Base-by-base conservation (phyloP, 2,113 vertebrate species). In the Cettia cetti region DNA sequence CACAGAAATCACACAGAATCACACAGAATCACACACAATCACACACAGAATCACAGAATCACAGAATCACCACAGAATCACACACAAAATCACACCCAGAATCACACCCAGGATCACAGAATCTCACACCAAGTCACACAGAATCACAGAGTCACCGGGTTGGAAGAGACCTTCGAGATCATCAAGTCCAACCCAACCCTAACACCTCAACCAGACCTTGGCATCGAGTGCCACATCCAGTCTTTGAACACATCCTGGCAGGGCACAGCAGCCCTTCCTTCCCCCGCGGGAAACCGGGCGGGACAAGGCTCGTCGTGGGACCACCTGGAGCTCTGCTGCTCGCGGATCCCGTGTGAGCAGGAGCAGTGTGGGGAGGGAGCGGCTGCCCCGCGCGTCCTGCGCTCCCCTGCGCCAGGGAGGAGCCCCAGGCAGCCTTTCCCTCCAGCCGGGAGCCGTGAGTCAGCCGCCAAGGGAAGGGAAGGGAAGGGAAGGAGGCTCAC, bases 281-380 rank as follows among this genome's bases (percentile, higher is more conserved):
- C 45, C 17, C 35, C 64, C 30, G 4, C 12, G 8, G 35, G n/a
- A 37, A 53, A 12, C 42, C 2, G 31, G 19, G 61, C 0, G 42
- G 77, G 71, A 78, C 28, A 7, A 6, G 0, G 44, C n/a, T 90
- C 23, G 0, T 6, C 66, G 35, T 28, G 42, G 26, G 24, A 13
- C 45, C n/a, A 10, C 3, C 49, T 0, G n/a, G 45, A 33, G 35
- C 66, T 61, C 37, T 47, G 77, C 28, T 6, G 77, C 44, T 31
- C 61, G 30, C 2, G 0, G 24, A 12, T 65, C 12, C 66, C 2
- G 0, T 15, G 37, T 5, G 18, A 86, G 39, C 15, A 4, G 50
- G 27, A 59, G 50, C 44, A 4, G 12, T 0, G 13, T 49, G 13
- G 53, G 52, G 40, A 44, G 22, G 57, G 64, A 65, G 39, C 66